phyloP scores from a whole-genome alignment of 2,888 invertebrate genomes.

The Subacronicta megacephala region DNA sequence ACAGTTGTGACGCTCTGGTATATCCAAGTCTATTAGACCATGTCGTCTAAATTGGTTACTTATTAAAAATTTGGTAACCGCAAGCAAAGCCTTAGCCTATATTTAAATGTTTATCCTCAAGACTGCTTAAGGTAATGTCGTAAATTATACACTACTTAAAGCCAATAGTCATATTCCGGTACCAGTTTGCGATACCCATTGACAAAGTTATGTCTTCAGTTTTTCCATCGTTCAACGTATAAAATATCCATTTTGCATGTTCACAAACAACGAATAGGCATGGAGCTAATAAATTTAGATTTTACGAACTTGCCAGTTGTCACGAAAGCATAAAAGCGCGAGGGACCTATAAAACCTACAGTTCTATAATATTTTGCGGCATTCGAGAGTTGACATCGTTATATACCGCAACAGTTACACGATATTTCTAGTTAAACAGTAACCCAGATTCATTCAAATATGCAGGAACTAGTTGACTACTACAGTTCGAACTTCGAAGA shows the following conservation, averaged over 20 bases:
- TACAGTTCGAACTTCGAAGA: too few species aligned
- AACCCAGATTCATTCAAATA: too few species aligned
- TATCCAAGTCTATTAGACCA: too few species aligned
- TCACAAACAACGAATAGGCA: slow-evolving; percentile 16
- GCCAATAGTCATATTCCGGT: slow-evolving; percentile 10
- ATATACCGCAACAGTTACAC: neutral
- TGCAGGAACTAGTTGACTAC: neutral
- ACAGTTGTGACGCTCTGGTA: too few species aligned
- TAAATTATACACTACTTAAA: neutral
- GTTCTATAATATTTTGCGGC: neutral
- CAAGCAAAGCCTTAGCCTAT: slow-evolving; percentile 16
- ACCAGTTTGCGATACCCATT: slow-evolving; percentile 43
- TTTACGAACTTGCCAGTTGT: slow-evolving; percentile 29
- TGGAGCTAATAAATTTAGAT: slow-evolving; percentile 23
- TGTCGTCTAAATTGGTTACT: too few species aligned
- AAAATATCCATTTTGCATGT: slow-evolving; percentile 21
- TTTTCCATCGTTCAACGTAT: slow-evolving; percentile 20
- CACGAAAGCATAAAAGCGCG: slow-evolving; percentile 22
- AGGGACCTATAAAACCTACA: slow-evolving; percentile 5
- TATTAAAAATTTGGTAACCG: too few species aligned
- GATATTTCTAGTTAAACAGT: too few species aligned
- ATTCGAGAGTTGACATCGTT: neutral
- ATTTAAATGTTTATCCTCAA: slow-evolving; percentile 16
- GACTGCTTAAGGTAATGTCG: slow-evolving; percentile 6
- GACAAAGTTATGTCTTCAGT: slow-evolving; percentile 7